Evolutionary conservation across 2,888 invertebrate genomes (phyloP).

Genomic region (Myathropa florea): DNA sequence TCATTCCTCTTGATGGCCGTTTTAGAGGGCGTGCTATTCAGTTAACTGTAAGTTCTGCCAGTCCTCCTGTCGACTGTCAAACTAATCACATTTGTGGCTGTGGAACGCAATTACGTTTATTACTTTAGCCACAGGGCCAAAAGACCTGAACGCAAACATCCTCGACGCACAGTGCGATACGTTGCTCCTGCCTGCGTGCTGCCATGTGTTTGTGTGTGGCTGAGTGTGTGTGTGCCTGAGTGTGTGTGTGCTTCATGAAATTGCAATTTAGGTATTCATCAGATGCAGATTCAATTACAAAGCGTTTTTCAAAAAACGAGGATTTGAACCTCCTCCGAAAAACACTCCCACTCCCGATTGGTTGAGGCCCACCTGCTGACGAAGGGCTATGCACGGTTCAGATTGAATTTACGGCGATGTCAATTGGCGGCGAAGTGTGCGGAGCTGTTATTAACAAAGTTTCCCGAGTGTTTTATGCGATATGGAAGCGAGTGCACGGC

Average conservation of each 20-base stretch:
- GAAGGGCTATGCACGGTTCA: constrained; percentile 17
- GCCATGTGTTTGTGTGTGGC: too few relatives aligned
- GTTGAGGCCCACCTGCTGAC: background rate
- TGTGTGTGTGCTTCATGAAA: constrained; percentile 41
- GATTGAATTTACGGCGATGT: constrained; percentile 42
- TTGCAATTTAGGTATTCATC: constrained; percentile 64
- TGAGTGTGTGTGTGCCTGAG: background rate
- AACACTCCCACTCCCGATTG: background rate
- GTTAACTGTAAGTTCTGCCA: background rate
- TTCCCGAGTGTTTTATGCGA: constrained; percentile 10
- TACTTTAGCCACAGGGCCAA: background rate
- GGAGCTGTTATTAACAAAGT: constrained; percentile 45
- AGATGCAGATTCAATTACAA: constrained; percentile 64
- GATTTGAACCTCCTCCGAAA: background rate
- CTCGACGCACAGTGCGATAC: background rate
- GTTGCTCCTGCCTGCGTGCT: background rate
- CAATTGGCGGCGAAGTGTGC: constrained; percentile 12
- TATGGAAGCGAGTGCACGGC: background rate
- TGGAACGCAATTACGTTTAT: background rate
- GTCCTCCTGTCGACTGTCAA: background rate
- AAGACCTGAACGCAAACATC: background rate
- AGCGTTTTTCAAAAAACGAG: constrained; percentile 3
- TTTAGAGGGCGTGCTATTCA: background rate
- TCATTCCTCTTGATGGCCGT: background rate
- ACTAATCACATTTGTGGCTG: background rate